Conservation (phyloP, 2,888 invertebrate species). For the Scotopteryx bipunctaria region DNA sequence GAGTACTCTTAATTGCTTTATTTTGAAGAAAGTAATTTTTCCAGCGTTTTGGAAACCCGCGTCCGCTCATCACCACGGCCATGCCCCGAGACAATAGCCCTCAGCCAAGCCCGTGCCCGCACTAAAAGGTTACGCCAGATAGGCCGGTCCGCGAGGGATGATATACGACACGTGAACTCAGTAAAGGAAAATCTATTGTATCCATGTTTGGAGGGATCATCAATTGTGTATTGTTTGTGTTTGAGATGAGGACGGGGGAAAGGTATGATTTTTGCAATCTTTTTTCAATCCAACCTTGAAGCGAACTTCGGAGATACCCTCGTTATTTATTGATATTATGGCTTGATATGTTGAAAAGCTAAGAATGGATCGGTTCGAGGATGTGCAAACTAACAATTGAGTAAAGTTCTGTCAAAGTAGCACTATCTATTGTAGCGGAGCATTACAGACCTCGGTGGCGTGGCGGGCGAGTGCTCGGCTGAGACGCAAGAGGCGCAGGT, state of each 20-base stretch:
- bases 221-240: conserved; percentile 28
- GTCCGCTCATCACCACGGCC: not conserved
- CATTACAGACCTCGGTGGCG: no score
- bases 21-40: no score
- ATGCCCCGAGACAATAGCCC: conserved; percentile 6
- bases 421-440: no score
- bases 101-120: conserved; percentile 21
- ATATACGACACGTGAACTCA: conserved; percentile 17
- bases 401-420: no score
- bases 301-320: not conserved
- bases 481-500: no score
- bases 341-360: no score
- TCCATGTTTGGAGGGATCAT: conserved; percentile 16
- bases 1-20: no score
- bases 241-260: conserved; percentile 14
- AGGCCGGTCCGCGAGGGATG: conserved; percentile 20
- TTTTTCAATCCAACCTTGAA: conserved; percentile 13
- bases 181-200: conserved; percentile 21
- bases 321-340: no score
- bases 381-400: no score
- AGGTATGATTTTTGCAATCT: conserved; percentile 8
- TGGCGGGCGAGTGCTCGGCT: no score
- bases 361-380: no score
- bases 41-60: conserved; percentile 1
- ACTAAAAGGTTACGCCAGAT: conserved; percentile 33